phyloP scores from a whole-genome alignment of 35 echinoderm and acorn worm genomes.

The Apostichopus parvimensis region DNA sequence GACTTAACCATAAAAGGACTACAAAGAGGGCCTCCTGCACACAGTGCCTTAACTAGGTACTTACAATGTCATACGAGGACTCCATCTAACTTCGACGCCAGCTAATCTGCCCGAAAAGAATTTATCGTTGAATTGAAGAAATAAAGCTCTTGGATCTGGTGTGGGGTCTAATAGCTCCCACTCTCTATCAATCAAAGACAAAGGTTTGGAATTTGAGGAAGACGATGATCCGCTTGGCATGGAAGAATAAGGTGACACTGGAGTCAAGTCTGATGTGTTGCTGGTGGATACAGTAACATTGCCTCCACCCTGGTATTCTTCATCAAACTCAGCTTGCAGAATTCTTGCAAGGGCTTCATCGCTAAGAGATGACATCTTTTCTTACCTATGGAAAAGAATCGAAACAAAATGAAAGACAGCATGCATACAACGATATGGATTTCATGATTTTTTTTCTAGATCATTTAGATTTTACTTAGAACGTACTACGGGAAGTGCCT shows the following conservation, averaged over 20 bases:
- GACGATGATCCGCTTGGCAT: neutral
- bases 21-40: too few relatives aligned
- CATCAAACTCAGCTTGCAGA: constrained; percentile 51
- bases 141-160: constrained; percentile 90
- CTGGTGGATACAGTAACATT: neutral
- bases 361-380: constrained; percentile 2
- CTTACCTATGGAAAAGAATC: too few relatives aligned
- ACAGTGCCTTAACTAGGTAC: neutral
- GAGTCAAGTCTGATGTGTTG: neutral
- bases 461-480: too few relatives aligned
- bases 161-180: constrained; percentile 91
- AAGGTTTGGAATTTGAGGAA: neutral
- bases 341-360: constrained; percentile 37
- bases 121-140: constrained; percentile 86
- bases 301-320: constrained; percentile 13
- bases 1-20: too few relatives aligned
- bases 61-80: constrained; percentile 98
- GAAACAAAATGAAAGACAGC: too few relatives aligned
- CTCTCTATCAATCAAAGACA: constrained; percentile 45
- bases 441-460: too few relatives aligned
- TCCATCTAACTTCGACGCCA: constrained; percentile 96
- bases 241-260: neutral
- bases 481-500: too few relatives aligned
- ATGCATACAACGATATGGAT: too few relatives aligned
- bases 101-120: constrained; percentile 86